Evolutionary conservation across 2,888 invertebrate species (phyloP), one percentile per base, ranked within the genome.

Genomic region (Rotaria magnacalcarata): DNA sequence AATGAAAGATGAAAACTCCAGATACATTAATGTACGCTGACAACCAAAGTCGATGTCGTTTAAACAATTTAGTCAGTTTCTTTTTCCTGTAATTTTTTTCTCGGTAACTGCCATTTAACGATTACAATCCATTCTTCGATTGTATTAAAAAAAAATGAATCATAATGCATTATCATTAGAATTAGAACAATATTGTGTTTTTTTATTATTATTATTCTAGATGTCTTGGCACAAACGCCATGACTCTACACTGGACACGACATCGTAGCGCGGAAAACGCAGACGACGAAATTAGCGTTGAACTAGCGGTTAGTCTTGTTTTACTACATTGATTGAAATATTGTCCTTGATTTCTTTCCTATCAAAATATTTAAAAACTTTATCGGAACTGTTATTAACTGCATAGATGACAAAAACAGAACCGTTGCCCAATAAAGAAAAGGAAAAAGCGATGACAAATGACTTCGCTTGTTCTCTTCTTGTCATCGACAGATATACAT

Each of bases 161-260:
- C 5, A 54, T 54, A 21, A 19, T 6, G 5, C 21, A 21, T 21
- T 5, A 54, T 54, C 3, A 54, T 54, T 54, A 21, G 21, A 6
- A 54, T 54, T 54, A 21, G 21, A 6, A 21, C 1, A 54, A 54
- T 21, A 54, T 54, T 54, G 54, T 54, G 1, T 52, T 34, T 67
- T 67, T 16, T 24, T 41, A 43, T 80, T 47, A 34, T 24, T 43
- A 8, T 80, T 47, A 24, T 80, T 75, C 11, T 43, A 80, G 80
- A 80, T 80, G 80, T 34, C 80, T 80, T 80, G 80, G 80, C 47
- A 80, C 80, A 8, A 67, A 19, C 67, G 80, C 21, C 80, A 80
- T 80, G 80, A 80, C 43, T 80, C 41, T 47, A 21, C 80, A 80
- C 24, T 80, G 80, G 80, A 80, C 47, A 80, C 80, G 80, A 24